phyloP scores from a whole-genome alignment of 2,797 vertebrate species.

The Coluber constrictor region DNA sequence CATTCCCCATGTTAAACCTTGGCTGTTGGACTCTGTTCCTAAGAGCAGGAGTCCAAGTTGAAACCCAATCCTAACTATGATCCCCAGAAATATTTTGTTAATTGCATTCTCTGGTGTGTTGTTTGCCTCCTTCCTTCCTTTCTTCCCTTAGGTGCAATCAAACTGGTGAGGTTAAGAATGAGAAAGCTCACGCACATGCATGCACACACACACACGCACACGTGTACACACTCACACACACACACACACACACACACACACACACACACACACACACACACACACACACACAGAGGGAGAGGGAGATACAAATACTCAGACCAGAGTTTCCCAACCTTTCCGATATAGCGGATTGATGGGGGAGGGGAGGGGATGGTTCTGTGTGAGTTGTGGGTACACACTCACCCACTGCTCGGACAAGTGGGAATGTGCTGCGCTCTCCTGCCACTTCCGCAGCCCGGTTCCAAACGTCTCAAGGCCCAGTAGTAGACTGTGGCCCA shows the following conservation, averaged over 20 bases:
- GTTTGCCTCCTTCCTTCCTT: not conserved
- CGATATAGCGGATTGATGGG: not conserved
- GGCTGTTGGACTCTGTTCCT: not conserved
- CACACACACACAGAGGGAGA: too few relatives aligned
- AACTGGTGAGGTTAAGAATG: not conserved
- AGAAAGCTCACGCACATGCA: not conserved
- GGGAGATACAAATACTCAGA: not conserved
- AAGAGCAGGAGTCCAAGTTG: slow-evolving; percentile 3
- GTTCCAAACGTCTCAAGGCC: not conserved
- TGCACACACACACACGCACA: too few relatives aligned
- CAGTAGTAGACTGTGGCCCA: not conserved
- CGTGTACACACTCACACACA: too few relatives aligned
- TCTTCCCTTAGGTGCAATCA: not conserved
- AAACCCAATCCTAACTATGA: not conserved
- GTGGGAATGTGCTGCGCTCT: fast-evolving
- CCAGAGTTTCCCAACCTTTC: not conserved
- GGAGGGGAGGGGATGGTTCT: not conserved
- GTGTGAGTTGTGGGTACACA: not conserved
- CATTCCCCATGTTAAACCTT: not conserved
- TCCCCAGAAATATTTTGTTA: not conserved
- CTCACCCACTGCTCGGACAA: not conserved
- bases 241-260: too few relatives aligned
- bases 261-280: too few relatives aligned
- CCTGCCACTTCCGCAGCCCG: not conserved
- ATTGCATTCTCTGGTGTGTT: not conserved